phyloP scores from a whole-genome alignment of 2,888 invertebrate genomes.

The Thelaira solivaga region DNA sequence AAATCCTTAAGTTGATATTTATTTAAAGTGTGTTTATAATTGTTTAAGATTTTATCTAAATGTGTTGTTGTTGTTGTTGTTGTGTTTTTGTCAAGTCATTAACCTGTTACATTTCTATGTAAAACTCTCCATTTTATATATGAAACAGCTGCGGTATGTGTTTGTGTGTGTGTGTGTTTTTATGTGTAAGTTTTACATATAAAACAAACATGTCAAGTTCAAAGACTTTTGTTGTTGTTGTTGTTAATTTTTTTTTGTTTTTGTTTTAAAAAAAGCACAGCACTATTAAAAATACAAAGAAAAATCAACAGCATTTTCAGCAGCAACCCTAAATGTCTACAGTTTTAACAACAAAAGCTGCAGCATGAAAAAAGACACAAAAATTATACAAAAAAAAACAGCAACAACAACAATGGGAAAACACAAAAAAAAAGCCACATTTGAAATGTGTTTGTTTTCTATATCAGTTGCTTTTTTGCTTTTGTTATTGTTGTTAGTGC shows the following conservation, averaged over 20 bases:
- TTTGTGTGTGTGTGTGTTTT: constrained; percentile 3
- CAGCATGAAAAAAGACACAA: constrained; percentile 7
- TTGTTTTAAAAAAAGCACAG: background rate
- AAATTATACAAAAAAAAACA: background rate
- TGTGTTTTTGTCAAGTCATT: constrained; percentile 43
- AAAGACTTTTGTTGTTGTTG: constrained; percentile 45
- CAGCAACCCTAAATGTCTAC: constrained; percentile 56
- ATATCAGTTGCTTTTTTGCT: constrained; percentile 4
- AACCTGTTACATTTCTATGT: constrained; percentile 31
- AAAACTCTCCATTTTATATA: constrained; percentile 26
- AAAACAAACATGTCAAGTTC: constrained; percentile 58
- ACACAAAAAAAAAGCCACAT: constrained; percentile 48
- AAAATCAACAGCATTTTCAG: constrained; percentile 51
- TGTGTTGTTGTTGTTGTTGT: too few species aligned
- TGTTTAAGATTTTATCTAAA: too few species aligned
- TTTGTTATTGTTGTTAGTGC: constrained; percentile 8
- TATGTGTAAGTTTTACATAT: constrained; percentile 14
- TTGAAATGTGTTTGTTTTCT: constrained; percentile 49
- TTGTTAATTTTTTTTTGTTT: background rate
- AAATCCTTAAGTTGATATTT: too few species aligned
- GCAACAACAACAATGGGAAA: constrained; percentile 27
- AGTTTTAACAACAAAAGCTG: constrained; percentile 42
- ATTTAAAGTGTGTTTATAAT: constrained; percentile 1
- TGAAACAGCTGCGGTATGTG: background rate
- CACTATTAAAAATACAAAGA: constrained; percentile 52